phyloP scores from a whole-genome alignment of 2,888 invertebrate species.

The Tanytarsus gracilentus region DNA sequence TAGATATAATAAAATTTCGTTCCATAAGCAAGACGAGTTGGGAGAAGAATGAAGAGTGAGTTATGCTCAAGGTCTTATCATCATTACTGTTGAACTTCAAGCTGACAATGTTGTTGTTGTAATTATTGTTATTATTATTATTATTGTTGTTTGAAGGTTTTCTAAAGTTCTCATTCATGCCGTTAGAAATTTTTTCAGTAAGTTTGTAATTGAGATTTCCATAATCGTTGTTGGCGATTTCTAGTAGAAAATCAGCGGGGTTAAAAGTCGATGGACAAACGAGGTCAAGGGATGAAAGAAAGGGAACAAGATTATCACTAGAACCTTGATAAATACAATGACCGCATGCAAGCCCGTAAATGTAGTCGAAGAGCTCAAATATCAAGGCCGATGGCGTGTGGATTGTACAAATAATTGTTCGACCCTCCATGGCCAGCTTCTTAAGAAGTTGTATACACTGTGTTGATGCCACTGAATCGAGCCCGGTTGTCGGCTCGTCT shows the following conservation, averaged over 20 bases:
- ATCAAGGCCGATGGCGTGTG: slow-evolving; percentile 85
- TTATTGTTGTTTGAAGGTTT: slow-evolving; percentile 33
- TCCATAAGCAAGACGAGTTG: slow-evolving; percentile 44
- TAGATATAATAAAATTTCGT: slow-evolving; percentile 53
- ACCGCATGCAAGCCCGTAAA: slow-evolving; percentile 75
- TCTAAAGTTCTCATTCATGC: slow-evolving; percentile 51
- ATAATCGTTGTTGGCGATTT: slow-evolving; percentile 71
- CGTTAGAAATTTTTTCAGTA: slow-evolving; percentile 54
- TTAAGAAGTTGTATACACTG: slow-evolving; percentile 73
- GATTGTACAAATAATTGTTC: slow-evolving; percentile 80
- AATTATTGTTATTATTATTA: neutral
- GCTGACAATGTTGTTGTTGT: no score
- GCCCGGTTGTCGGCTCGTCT: slow-evolving; percentile 42
- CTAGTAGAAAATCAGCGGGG: slow-evolving; percentile 84
- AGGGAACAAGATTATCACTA: slow-evolving; percentile 64
- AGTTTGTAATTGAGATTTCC: slow-evolving; percentile 51
- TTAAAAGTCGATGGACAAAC: slow-evolving; percentile 85
- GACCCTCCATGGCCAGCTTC: slow-evolving; percentile 69
- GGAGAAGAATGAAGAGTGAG: neutral
- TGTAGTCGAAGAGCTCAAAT: slow-evolving; percentile 79
- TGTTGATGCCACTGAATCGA: slow-evolving; percentile 73
- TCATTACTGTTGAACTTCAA: neutral
- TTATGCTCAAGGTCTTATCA: neutral
- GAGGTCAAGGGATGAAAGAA: slow-evolving; percentile 58
- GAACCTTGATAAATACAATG: slow-evolving; percentile 73